Base-by-base conservation (phyloP, 1,140 invertebrate species). In the Drosophila kepulauana region DNA sequence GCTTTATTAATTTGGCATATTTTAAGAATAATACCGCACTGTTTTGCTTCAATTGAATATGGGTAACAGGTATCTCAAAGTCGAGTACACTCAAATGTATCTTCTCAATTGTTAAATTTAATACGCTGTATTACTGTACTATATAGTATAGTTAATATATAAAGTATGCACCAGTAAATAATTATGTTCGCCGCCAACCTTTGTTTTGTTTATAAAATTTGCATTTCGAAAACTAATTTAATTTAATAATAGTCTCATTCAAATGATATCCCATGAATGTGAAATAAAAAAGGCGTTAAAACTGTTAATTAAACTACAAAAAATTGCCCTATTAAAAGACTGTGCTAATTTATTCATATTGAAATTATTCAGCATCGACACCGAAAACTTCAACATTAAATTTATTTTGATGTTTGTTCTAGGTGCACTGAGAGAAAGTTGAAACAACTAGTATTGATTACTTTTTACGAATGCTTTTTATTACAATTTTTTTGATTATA, bases 311-410 rank as follows among this genome's bases (percentile, higher is more conserved):
- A 46, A 67, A 5, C 28, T 28, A 54, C 46, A 25, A 52, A 45
- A 51, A 52, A 52, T 30, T 49, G 38, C 33, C 20, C 25, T 15
- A 75, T 25, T 56, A 38, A 63, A 70, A 28, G 52, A 58, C 41
- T 33, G 49, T 25, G 13, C 13, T 62, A 49, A 67, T 49, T 33
- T 28, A 51, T 15, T 56, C 7, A 28, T 0, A 65, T 28, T 45
- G 38, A 16, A 54, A 56, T 61, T 49, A 66, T 66, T 62, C 43
- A 38, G 15, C 33, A 45, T 43, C 11, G 5, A 64, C 13, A 28
- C 46, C 48, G 30, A 63, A 63, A 67, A 62, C 49, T 13, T 38
- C 4, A 30, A 16, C 3, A 51, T 52, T 33, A 43, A 43, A 4
- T 43, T 43, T 3, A 13, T 30, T 49, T 49, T 3, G 11, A 11